Conservation (phyloP, 2,113 vertebrate species). For the Marmota flaviventris region DNA sequence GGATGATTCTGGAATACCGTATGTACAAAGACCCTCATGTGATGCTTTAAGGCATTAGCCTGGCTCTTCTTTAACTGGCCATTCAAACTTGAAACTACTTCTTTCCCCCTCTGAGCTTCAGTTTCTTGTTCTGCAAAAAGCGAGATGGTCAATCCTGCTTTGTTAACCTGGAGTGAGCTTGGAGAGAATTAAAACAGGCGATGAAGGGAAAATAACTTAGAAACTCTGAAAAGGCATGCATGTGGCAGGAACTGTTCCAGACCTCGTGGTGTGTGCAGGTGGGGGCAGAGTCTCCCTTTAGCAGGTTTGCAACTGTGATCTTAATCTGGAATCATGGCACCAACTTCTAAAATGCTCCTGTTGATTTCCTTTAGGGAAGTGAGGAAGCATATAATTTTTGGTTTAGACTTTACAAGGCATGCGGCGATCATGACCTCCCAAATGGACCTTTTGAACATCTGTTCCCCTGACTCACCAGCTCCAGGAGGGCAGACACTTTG, state of each 20-base stretch:
- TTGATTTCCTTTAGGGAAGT: neutral
- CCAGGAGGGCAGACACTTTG: neutral
- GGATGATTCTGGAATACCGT: neutral
- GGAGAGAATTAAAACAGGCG: neutral
- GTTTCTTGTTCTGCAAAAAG: neutral
- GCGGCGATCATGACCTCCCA: neutral
- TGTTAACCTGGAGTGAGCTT: neutral
- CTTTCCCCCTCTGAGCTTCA: neutral
- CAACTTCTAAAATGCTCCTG: neutral
- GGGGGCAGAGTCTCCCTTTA: neutral
- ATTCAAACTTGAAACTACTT: neutral
- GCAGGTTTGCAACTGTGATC: neutral
- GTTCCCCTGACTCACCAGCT: neutral
- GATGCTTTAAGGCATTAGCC: neutral
- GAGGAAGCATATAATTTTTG: neutral
- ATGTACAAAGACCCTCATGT: neutral
- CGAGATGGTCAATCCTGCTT: neutral
- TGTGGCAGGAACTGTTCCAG: fast-evolving
- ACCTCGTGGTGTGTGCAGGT: fast-evolving
- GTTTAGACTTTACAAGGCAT: neutral
- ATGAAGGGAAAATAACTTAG: neutral
- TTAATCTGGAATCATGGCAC: neutral
- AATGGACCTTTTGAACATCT: neutral
- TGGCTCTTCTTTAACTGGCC: neutral
- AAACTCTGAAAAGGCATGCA: fast-evolving